phyloP scores from a whole-genome alignment of 1,140 invertebrate species.

The Sitophilus oryzae region DNA sequence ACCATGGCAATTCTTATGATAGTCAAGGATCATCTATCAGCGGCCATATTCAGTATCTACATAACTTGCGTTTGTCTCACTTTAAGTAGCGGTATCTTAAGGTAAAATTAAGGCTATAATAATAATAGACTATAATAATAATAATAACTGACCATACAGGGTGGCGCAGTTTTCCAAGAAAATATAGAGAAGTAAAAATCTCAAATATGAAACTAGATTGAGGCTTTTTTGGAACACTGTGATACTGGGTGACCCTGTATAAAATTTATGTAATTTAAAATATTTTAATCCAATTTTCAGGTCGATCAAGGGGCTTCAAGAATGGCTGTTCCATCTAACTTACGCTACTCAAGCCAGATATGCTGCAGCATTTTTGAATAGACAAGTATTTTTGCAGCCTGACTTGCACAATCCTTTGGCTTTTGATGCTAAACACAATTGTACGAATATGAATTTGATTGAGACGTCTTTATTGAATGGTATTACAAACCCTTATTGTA shows the following conservation, averaged over 20 bases:
- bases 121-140: background rate
- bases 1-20: constrained; percentile 76
- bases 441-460: constrained; percentile 48
- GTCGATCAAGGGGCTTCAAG: constrained; percentile 64
- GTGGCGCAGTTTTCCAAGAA: no score
- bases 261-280: background rate
- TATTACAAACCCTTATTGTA: constrained; percentile 42
- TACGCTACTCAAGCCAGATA: constrained; percentile 73
- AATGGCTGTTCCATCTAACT: constrained; percentile 74
- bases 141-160: background rate
- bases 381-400: constrained; percentile 58
- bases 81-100: constrained; percentile 72
- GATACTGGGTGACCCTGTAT: no score
- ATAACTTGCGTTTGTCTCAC: constrained; percentile 67
- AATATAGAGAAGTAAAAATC: no score
- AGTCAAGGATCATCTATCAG: constrained; percentile 68
- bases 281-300: constrained; percentile 41
- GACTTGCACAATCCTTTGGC: constrained; percentile 48
- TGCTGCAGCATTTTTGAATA: constrained; percentile 63
- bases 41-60: constrained; percentile 69
- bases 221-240: no score
- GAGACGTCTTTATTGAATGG: constrained; percentile 46
- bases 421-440: constrained; percentile 49
- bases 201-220: no score
- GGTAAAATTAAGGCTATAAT: constrained; percentile 44